Conservation (phyloP, 1,140 invertebrate species). For the Mamestra configurata region DNA sequence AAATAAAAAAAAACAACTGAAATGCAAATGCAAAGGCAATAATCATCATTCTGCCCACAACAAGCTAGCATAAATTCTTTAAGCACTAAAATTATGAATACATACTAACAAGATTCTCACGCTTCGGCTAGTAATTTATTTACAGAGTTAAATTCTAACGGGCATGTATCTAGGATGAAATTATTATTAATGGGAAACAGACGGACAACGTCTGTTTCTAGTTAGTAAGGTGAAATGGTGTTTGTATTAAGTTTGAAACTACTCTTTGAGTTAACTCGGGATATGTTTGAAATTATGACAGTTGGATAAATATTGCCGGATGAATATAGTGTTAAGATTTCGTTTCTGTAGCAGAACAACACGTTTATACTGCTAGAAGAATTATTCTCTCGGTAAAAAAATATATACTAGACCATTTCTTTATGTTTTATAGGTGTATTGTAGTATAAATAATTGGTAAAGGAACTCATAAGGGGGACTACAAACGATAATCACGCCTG, state of each 20-base stretch:
- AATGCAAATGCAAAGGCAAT: background rate
- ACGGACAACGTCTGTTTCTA: conserved; percentile 10
- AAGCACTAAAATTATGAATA: conserved; percentile 6
- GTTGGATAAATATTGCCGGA: conserved; percentile 13
- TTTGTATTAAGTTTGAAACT: conserved; percentile 40
- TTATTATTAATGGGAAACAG: conserved; percentile 46
- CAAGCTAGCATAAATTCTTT: conserved; percentile 17
- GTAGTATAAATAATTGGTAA: no score
- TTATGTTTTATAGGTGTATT: no score
- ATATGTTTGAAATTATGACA: conserved; percentile 30
- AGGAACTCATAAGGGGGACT: no score
- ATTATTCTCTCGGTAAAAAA: no score
- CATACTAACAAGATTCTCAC: conserved; percentile 43
- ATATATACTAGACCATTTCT: no score
- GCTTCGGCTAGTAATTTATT: conserved; percentile 30
- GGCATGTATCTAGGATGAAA: conserved; percentile 41
- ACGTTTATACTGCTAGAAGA: no score
- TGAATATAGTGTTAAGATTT: background rate
- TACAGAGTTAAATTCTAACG: conserved; percentile 47
- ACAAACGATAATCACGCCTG: no score
- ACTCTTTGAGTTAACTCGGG: conserved; percentile 1
- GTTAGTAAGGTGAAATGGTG: conserved; percentile 26
- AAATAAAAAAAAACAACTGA: no score
- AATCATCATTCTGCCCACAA: background rate
- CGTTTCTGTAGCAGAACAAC: no score